Evolutionary conservation across 2,113 vertebrate species (phyloP).

Genomic region (Stigmatopora nigra): DNA sequence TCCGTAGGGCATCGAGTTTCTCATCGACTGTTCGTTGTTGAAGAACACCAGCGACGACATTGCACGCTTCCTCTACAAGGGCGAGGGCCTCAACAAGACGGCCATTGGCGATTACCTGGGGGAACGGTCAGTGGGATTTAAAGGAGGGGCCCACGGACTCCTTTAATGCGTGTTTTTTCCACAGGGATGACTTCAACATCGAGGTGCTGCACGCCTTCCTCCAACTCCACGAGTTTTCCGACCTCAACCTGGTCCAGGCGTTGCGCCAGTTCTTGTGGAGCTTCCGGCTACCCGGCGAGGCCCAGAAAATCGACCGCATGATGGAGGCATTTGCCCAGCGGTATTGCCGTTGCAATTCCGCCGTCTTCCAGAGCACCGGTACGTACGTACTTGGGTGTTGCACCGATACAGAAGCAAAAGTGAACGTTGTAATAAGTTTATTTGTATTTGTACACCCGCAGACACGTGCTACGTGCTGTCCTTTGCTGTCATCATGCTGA

Average conservation of each 20-base stretch:
- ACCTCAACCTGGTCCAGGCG: conserved; percentile 89
- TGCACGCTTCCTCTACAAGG: conserved; percentile 91
- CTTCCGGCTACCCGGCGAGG: conserved; percentile 92
- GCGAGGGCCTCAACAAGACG: conserved; percentile 94
- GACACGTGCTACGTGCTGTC: conserved; percentile 96
- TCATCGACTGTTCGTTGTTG: conserved; percentile 86
- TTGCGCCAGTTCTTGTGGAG: conserved; percentile 97
- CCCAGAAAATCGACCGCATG: conserved; percentile 98
- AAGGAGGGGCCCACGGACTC: not conserved
- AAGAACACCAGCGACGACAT: conserved; percentile 89
- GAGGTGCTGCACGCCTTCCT: conserved; percentile 92
- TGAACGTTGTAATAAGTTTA: not conserved
- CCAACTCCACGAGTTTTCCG: conserved; percentile 92
- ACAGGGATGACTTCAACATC: conserved; percentile 92
- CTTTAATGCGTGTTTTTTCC: conserved; percentile 3
- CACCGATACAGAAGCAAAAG: no score
- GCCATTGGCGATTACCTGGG: conserved; percentile 96
- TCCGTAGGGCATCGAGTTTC: conserved; percentile 87
- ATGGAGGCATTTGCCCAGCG: conserved; percentile 97
- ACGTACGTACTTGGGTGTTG: not conserved
- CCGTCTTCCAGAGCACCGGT: conserved; percentile 94
- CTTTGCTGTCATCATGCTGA: conserved; percentile 97
- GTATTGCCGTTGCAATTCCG: conserved; percentile 91
- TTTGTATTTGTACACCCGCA: conserved; percentile 23
- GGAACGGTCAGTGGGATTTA: conserved; percentile 72